Conservation (phyloP, 2,797 vertebrate genomes). For the Prunella strophiata region DNA sequence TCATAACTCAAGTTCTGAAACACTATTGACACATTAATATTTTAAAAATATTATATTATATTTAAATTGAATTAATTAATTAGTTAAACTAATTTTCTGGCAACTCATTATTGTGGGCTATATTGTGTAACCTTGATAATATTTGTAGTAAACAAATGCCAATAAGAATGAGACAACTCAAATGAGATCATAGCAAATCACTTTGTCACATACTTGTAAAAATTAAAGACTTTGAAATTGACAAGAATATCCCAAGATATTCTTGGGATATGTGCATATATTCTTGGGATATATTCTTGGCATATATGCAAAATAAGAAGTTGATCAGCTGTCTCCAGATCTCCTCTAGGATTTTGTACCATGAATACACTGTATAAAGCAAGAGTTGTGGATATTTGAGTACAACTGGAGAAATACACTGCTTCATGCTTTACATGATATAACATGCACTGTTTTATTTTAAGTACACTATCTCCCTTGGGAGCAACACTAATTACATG, state of each 20-base stretch:
- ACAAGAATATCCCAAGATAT: not conserved
- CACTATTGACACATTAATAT: not conserved
- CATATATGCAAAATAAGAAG: slow-evolving; percentile 29
- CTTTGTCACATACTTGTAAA: not conserved
- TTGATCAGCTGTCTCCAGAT: slow-evolving; percentile 35
- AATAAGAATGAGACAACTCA: not conserved
- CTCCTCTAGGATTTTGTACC: not conserved
- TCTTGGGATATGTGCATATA: too few relatives aligned
- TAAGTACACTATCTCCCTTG: slow-evolving; percentile 18
- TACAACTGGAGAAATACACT: not conserved
- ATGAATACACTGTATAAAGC: not conserved
- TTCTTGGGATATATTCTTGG: too few relatives aligned
- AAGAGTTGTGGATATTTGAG: slow-evolving; percentile 15
- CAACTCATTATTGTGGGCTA: not conserved
- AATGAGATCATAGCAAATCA: not conserved
- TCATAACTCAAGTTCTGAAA: not conserved
- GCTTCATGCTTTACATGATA: slow-evolving; percentile 45
- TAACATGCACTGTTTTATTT: slow-evolving; percentile 32
- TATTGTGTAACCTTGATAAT: not conserved
- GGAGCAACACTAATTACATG: slow-evolving; percentile 56
- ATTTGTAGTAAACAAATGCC: not conserved
- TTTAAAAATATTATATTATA: not conserved
- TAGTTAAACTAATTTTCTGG: not conserved
- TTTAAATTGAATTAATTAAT: not conserved
- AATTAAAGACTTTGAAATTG: slow-evolving; percentile 46